Base-by-base conservation (phyloP, 2,797 vertebrate genomes). In the Nannoperca obscura region DNA sequence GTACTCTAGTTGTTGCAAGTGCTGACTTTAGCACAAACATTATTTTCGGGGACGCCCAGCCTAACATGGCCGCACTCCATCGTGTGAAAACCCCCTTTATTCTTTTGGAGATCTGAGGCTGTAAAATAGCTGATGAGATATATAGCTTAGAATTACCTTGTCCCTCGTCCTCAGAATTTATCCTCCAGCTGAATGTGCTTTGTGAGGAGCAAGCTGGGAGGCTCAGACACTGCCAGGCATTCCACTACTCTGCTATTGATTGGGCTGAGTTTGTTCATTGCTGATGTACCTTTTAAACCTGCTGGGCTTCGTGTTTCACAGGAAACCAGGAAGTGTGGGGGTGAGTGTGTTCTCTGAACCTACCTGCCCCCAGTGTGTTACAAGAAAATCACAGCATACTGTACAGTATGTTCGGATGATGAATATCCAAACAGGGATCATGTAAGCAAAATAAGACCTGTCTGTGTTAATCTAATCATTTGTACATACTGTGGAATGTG, bases 211-310 rank as follows among this genome's bases (percentile, higher is more conserved):
- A 7, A 64, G 66, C 76, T n/a, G 47, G 49, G 58, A 66, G 74
- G 54, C 59, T 75, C 5, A 34, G 76, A 69, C 58, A 40, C 79
- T 53, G 74, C 71, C 74, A 65, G 80, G 60, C 53, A 0, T 64
- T 86, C 62, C 79, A 70, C 77, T 71, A 65, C 69, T 78, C 81
- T 59, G 67, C 32, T 89, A 88, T 93, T 76, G 87, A 92, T 91
- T 24, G 5, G 53, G 15, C 52, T 27, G 76, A 34, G 62, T 88
- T 86, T 78, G 88, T 78, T 87, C 82, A 55, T 30, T 88, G 88
- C 89, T 91, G 90, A 91, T 89, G 86, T 82, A 42, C 83, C 64
- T 83, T 67, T 0, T n/a, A 87, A 91, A 84, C 89, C 40, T 86
- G 88, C 90, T 86, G 67, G 66, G 61, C 55, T 81, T 77, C 59